phyloP scores from a whole-genome alignment of 2,888 invertebrate species.

The Mesorhabditis belari region DNA sequence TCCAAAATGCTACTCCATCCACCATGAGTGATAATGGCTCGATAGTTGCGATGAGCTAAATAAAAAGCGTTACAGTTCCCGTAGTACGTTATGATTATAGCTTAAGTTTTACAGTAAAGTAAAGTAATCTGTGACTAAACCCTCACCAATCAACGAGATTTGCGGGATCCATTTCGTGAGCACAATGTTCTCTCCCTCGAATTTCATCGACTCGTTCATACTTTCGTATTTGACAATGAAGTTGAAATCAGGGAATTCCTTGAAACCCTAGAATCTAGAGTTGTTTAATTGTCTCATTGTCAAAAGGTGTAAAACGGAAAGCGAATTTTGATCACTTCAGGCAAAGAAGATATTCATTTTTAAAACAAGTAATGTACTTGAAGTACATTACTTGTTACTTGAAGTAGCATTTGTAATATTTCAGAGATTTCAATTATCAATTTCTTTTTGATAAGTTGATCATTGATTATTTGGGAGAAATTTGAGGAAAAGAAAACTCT shows the following conservation, averaged over 20 bases:
- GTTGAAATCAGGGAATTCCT: slow-evolving; percentile 27
- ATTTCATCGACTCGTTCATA: slow-evolving; percentile 3
- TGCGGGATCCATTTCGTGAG: slow-evolving; percentile 41
- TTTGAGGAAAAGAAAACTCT: background rate
- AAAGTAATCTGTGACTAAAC: no score
- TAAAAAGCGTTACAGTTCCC: background rate
- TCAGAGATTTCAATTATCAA: background rate
- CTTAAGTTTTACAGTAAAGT: background rate
- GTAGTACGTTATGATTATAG: background rate
- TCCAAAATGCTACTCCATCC: slow-evolving; percentile 46
- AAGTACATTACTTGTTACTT: no score
- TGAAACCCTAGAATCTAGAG: slow-evolving; percentile 26
- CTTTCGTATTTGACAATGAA: slow-evolving; percentile 39
- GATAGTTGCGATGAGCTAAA: slow-evolving; percentile 37
- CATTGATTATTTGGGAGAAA: background rate
- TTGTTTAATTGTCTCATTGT: no score
- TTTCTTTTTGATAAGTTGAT: background rate
- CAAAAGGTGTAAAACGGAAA: no score
- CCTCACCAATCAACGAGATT: slow-evolving; percentile 31
- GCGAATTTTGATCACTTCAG: no score
- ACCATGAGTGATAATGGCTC: slow-evolving; percentile 42
- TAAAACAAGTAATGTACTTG: no score
- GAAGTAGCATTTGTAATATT: no score
- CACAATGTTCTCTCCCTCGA: slow-evolving; percentile 23
- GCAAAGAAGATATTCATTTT: no score